These are phyloP conservation scores for Piezodorus guildinii DNA, from an alignment of 1,140 invertebrate species.

Conservation along the genomic window DNA sequence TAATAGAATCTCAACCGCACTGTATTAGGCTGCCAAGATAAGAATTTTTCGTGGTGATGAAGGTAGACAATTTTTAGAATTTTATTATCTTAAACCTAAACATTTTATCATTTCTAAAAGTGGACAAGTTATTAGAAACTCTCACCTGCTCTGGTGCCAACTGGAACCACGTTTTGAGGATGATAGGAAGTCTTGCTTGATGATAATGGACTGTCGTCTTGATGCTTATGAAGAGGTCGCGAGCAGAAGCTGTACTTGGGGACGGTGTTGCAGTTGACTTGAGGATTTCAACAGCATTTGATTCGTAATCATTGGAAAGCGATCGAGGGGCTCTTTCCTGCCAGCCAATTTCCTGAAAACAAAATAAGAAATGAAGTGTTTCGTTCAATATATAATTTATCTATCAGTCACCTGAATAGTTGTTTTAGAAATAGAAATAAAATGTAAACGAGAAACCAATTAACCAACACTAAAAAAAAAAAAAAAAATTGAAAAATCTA, in stretches of 20 bases:
- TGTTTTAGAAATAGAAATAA: no score
- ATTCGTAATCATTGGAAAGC: slow-evolving; percentile 24
- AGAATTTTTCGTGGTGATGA: no score
- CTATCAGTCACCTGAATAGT: no score
- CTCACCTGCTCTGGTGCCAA: slow-evolving; percentile 78
- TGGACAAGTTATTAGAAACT: no score
- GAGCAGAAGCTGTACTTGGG: slow-evolving; percentile 18
- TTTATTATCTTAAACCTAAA: no score
- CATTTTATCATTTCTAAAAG: no score
- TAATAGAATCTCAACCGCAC: no score
- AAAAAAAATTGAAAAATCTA: no score
- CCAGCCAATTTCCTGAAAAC: slow-evolving; percentile 24
- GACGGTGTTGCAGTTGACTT: slow-evolving; percentile 17
- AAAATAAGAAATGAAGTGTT: background rate
- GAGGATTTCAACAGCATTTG: slow-evolving; percentile 4
- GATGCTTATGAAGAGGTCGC: slow-evolving; percentile 83
- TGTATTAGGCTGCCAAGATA: no score
- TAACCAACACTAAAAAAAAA: no score
- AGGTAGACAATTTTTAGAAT: no score
- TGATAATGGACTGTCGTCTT: slow-evolving; percentile 88
- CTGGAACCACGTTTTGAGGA: slow-evolving; percentile 87
- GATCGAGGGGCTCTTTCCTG: slow-evolving; percentile 25
- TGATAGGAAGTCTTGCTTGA: slow-evolving; percentile 64
- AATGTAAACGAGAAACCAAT: no score
- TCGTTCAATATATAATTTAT: background rate